phyloP scores from a whole-genome alignment of 2,113 vertebrate species.

The Pimephales promelas region DNA sequence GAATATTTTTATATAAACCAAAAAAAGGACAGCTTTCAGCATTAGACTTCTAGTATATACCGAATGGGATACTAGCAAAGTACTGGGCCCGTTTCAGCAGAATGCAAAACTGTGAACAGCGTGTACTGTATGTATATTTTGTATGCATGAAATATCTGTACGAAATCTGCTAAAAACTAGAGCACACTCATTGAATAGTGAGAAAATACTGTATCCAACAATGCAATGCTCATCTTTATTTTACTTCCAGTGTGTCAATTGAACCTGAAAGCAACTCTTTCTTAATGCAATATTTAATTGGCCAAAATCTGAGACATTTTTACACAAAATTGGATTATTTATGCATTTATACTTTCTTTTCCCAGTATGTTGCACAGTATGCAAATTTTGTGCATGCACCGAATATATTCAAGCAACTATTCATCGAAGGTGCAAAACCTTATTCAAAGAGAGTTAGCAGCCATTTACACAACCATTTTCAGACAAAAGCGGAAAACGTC shows the following conservation, averaged over 20 bases:
- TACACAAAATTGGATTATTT: background rate
- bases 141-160: background rate
- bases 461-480: too few relatives aligned
- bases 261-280: too few relatives aligned
- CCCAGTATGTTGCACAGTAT: too few relatives aligned
- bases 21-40: background rate
- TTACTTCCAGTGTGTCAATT: background rate
- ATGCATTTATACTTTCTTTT: background rate
- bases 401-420: too few relatives aligned
- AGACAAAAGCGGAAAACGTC: too few relatives aligned
- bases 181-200: background rate
- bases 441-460: too few relatives aligned
- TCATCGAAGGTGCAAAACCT: too few relatives aligned
- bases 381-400: too few relatives aligned
- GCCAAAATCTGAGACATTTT: background rate
- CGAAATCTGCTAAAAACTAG: background rate
- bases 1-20: background rate
- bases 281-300: too few relatives aligned
- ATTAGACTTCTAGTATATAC: background rate
- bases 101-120: background rate
- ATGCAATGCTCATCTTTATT: too few relatives aligned
- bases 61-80: background rate
- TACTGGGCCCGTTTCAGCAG: background rate
- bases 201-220: background rate
- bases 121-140: background rate